A percentile compares a stretch with the other conserved stretches of the same genome.
phyloP scores from a whole-genome alignment of 2,113 vertebrate genomes.

The Myotis lucifugus region DNA sequence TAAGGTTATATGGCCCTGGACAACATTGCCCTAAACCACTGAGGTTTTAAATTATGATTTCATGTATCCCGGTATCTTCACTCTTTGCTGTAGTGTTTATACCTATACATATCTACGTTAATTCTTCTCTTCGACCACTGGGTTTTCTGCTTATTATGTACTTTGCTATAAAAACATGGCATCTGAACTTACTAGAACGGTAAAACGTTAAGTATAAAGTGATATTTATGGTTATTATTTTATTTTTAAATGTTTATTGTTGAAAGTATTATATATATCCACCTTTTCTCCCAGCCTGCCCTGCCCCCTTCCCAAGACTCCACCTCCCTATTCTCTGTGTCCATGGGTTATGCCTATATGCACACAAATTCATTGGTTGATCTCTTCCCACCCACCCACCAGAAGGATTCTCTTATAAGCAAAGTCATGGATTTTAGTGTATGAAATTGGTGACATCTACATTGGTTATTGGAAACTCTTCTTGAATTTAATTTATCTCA shows the following conservation, averaged over 20 bases:
- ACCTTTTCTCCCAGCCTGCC: neutral
- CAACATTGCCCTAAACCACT: neutral
- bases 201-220: constrained; percentile 12
- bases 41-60: neutral
- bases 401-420: neutral
- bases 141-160: neutral
- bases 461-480: constrained; percentile 22
- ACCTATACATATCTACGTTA: neutral
- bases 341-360: neutral
- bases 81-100: neutral
- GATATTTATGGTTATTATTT: neutral
- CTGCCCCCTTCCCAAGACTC: no score
- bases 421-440: constrained; percentile 8
- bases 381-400: neutral
- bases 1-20: neutral
- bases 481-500: neutral
- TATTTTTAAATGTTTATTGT: neutral
- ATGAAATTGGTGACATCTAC: constrained; percentile 51
- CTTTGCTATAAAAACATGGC: neutral
- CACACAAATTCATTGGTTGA: neutral
- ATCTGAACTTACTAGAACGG: neutral
- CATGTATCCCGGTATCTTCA: neutral
- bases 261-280: neutral
- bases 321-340: neutral
- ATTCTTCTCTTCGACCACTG: neutral